These are phyloP conservation scores for Palythoa grandis DNA, from an alignment of 92 coral and sea anemone genomes.

Conservation along the genomic window DNA sequence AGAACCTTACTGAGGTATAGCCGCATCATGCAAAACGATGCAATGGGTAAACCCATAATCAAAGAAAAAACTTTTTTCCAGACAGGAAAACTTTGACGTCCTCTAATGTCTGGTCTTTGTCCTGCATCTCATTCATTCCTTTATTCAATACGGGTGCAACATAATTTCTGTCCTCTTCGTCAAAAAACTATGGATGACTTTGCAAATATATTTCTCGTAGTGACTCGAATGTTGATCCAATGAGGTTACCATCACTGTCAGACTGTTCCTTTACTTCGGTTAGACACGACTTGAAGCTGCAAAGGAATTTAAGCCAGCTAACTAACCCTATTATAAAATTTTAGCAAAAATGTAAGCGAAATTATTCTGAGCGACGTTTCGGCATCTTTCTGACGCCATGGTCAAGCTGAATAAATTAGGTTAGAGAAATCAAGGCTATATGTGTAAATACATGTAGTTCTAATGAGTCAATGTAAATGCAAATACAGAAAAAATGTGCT, in stretches of 20 bases:
- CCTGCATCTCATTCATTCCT: conserved; percentile 54
- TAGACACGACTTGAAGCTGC: conserved; percentile 69
- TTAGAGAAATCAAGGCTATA: no score
- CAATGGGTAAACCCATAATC: no score
- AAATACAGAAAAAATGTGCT: no score
- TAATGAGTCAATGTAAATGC: no score
- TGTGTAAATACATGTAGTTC: no score
- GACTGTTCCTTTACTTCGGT: conserved; percentile 74
- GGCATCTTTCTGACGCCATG: no score
- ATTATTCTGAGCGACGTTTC: no score
- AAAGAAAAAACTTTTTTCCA: conserved; percentile 35
- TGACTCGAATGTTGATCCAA: conserved; percentile 76
- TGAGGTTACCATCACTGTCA: conserved; percentile 82
- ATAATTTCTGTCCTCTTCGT: conserved; percentile 56
- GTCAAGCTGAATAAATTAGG: no score
- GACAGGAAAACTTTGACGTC: conserved; percentile 59
- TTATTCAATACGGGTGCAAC: conserved; percentile 59
- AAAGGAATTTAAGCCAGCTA: neutral
- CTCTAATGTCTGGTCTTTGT: conserved; percentile 42
- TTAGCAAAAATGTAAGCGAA: no score
- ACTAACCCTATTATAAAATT: no score
- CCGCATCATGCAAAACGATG: no score
- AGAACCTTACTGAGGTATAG: no score
- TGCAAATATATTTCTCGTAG: conserved; percentile 66
- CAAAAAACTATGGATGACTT: conserved; percentile 61